Percentiles rank a stretch among this genome's conserved stretches.
Conservation (phyloP, 2,888 invertebrate species). For the Apodemia mormo region DNA sequence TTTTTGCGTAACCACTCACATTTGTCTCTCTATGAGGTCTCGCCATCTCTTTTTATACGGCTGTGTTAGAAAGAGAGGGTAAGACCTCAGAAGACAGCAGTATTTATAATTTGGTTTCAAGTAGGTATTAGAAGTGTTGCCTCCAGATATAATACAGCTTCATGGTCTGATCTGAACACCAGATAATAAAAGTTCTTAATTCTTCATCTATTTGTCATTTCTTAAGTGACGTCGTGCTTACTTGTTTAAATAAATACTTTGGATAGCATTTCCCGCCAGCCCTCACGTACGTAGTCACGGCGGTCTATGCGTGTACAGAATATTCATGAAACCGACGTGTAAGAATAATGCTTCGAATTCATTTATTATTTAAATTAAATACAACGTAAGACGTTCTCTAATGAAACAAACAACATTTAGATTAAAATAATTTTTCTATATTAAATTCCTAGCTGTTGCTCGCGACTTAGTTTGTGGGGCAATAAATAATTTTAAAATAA, state of each 20-base stretch:
- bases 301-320: constrained; percentile 68
- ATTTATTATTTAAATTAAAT: constrained; percentile 11
- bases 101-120: too few species aligned
- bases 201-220: neutral
- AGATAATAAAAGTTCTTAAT: neutral
- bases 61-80: too few species aligned
- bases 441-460: neutral
- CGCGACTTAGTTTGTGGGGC: too few species aligned
- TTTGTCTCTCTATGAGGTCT: too few species aligned
- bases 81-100: too few species aligned
- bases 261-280: constrained; percentile 30
- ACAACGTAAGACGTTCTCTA: neutral
- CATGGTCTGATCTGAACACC: too few species aligned
- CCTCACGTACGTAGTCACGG: constrained; percentile 65
- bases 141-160: too few species aligned
- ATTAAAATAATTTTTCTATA: neutral
- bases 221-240: neutral
- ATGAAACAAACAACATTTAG: neutral
- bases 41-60: too few species aligned
- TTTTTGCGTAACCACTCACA: too few species aligned
- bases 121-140: too few species aligned
- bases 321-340: constrained; percentile 40
- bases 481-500: too few species aligned
- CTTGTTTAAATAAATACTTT: neutral
- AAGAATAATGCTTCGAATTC: constrained; percentile 3